These are phyloP conservation scores for Ochotona curzoniae DNA, from an alignment of 2,113 vertebrate genomes.

Conservation along the genomic window DNA sequence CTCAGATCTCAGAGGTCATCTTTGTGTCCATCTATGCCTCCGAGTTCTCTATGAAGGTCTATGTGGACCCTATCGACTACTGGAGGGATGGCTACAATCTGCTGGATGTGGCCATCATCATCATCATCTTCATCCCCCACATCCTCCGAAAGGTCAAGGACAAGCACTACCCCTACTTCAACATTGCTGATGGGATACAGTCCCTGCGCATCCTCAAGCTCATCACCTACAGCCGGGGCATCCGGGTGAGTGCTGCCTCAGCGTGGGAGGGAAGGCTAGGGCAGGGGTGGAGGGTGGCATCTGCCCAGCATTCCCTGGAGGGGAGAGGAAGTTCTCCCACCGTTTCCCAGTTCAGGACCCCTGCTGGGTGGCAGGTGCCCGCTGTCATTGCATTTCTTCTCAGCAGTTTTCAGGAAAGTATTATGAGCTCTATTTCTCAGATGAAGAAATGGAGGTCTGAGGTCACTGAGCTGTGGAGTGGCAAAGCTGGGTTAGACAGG, in stretches of 20 bases:
- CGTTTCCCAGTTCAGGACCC: background rate
- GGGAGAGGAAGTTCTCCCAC: background rate
- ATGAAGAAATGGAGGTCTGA: background rate
- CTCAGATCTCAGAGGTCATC: conserved; percentile 72
- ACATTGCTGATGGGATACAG: conserved; percentile 52
- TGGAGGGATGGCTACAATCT: conserved; percentile 69
- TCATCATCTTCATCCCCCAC: background rate
- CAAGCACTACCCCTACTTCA: background rate
- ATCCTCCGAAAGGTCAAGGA: fast-evolving
- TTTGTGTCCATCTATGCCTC: conserved; percentile 69
- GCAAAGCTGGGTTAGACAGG: background rate
- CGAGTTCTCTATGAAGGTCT: conserved; percentile 74
- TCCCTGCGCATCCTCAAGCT: conserved; percentile 66
- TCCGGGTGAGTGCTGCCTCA: conserved; percentile 56
- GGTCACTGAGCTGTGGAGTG: background rate
- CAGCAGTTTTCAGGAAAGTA: background rate
- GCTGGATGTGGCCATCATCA: conserved; percentile 32
- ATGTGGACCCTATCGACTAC: background rate
- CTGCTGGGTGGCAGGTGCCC: background rate
- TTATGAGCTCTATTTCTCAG: background rate
- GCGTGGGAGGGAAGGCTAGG: background rate
- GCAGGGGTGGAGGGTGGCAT: background rate
- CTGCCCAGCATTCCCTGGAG: background rate
- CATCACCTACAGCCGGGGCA: conserved; percentile 64
- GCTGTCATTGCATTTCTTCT: background rate